Evolutionary conservation across 2,113 vertebrate genomes (phyloP), one percentile per base, ranked within the genome.

Genomic region (Dipodomys ordii): DNA sequence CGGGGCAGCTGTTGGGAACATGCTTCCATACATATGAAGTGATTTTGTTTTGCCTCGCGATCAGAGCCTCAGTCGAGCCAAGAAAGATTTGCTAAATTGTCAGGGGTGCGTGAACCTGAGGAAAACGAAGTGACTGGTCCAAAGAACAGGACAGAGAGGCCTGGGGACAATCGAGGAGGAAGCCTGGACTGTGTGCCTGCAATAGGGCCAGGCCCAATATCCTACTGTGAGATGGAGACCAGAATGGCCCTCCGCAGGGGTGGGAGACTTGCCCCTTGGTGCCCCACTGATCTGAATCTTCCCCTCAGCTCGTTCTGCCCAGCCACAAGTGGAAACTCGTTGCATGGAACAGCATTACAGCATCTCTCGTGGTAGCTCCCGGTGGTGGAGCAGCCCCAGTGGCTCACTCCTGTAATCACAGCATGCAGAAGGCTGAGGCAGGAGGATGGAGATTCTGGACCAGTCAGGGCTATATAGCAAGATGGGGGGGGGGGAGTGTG

Each of bases 1-100:
- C 22, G 27, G 13, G 72, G 91, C 97, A 96, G 95, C 96, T 97
- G 95, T 18, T 60, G 18, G 77, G 90, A 25, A 78, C 83, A 81
- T 86, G 83, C 92, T 93, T 64, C 76, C 93, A 79, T 82, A 77
- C 87, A 57, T 94, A 74, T 62, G 80, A 95, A 82, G 81, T 15
- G 1, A 60, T 91, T 92, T 71, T 84, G 83, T 87, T 91, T 88
- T 60, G 80, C 83, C 69, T 95, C 18, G 0, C 74, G 60, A n/a
- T 88, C 35, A 90, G 83, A 67, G 83, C 82, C 86, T 86, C 64
- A 87, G 69, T 49, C 73, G 80, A 91, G 69, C 82, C 90, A 94
- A 46, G 4, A 65, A 35, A 87, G 74, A 57, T 74, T 92, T 86
- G 57, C 85, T 94, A 88, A 88, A 79, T 90, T 86, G 79, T 90